A percentile compares a stretch with the other conserved stretches of the same genome.
Conservation (phyloP, 2,888 invertebrate genomes). For the Micropterix aruncella region DNA sequence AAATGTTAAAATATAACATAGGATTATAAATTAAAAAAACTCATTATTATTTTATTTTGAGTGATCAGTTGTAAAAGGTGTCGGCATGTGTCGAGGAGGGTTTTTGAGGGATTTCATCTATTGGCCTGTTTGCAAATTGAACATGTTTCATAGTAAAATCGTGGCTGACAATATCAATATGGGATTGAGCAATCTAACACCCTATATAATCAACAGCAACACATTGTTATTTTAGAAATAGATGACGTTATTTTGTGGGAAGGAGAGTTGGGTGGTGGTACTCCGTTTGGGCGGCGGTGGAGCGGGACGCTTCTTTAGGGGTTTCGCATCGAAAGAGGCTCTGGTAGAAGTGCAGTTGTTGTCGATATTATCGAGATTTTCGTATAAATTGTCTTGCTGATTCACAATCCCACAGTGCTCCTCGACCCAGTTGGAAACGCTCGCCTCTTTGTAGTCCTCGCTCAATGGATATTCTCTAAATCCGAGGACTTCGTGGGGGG, state of each 20-base stretch:
- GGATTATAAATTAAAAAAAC: no score
- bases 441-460: conserved; percentile 63
- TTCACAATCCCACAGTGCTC: conserved; percentile 49
- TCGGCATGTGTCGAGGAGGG: no score
- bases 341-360: conserved; percentile 17
- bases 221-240: no score
- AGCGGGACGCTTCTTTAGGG: conserved; percentile 59
- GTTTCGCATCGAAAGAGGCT: conserved; percentile 17
- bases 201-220: no score
- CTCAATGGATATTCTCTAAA: conserved; percentile 69
- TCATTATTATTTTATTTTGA: no score
- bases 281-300: conserved; percentile 84
- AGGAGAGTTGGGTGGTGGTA: conserved; percentile 69
- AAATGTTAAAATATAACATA: no score
- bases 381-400: conserved; percentile 22
- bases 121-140: no score
- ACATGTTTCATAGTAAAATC: no score
- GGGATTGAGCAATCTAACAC: no score
- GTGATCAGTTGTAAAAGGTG: no score
- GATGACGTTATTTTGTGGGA: neutral
- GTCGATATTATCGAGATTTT: conserved; percentile 12
- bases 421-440: conserved; percentile 81
- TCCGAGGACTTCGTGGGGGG: conserved; percentile 82
- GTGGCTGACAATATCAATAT: no score
- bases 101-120: no score